Percentiles rank a stretch among this genome's conserved stretches.
Evolutionary conservation across 2,797 vertebrate genomes (phyloP).

Genomic region (Pangasius macronema): DNA sequence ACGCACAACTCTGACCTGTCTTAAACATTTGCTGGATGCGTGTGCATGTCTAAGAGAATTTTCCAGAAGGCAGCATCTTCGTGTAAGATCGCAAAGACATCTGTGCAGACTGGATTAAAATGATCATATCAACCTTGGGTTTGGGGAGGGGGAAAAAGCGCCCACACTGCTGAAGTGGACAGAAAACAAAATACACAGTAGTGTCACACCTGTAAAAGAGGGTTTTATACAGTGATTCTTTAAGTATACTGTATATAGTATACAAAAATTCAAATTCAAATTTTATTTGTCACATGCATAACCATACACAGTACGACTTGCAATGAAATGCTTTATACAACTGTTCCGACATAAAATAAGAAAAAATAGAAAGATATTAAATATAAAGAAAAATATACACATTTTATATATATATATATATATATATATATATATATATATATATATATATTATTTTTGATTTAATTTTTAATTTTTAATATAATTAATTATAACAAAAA

Average conservation of each 20-base stretch:
- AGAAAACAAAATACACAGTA: neutral
- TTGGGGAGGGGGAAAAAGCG: neutral
- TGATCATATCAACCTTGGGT: neutral
- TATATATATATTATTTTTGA: too few relatives aligned
- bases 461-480: too few relatives aligned
- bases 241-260: neutral
- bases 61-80: neutral
- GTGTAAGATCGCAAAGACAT: neutral
- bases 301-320: too few relatives aligned
- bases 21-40: neutral
- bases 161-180: neutral
- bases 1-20: neutral
- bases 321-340: too few relatives aligned
- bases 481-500: too few relatives aligned
- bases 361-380: too few relatives aligned
- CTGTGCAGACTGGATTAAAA: neutral
- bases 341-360: too few relatives aligned
- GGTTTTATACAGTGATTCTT: neutral
- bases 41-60: neutral
- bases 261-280: too few relatives aligned
- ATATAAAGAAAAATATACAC: too few relatives aligned
- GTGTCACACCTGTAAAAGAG: neutral
- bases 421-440: too few relatives aligned
- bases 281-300: too few relatives aligned
- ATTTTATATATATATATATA: too few relatives aligned